Conservation (phyloP, 1,140 invertebrate genomes). For the Mesaphorura yosii region DNA sequence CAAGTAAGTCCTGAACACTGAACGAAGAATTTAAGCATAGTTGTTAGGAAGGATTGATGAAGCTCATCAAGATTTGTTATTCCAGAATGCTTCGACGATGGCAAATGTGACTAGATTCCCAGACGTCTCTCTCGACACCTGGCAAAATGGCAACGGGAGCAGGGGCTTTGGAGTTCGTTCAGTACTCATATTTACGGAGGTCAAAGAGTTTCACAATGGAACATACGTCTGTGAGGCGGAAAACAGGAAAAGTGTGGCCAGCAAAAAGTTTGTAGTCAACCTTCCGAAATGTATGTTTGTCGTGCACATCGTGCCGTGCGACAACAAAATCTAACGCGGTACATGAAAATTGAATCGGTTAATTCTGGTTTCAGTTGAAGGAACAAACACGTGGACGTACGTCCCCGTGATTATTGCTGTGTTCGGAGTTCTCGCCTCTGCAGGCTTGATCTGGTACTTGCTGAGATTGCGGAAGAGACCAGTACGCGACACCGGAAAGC, state of each 20-base stretch:
- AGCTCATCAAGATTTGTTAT: background rate
- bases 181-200: too few species aligned
- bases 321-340: background rate
- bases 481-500: background rate
- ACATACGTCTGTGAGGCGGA: background rate
- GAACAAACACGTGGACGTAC: background rate
- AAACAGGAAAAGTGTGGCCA: background rate
- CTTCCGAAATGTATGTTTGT: background rate
- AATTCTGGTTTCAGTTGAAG: background rate
- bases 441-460: background rate
- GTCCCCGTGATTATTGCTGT: background rate
- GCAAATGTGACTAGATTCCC: too few species aligned
- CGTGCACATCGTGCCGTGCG: background rate
- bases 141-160: too few species aligned
- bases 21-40: background rate
- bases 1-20: background rate
- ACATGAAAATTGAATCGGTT: background rate
- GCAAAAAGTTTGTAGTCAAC: background rate
- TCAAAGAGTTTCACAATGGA: too few species aligned
- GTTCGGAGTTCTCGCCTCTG: background rate
- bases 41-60: background rate
- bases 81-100: too few species aligned
- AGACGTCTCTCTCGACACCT: too few species aligned
- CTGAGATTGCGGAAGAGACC: conserved; percentile 3
- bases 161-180: too few species aligned